Evolutionary conservation across 2,113 vertebrate genomes (phyloP).

Genomic region (Chaenocephalus aceratus): DNA sequence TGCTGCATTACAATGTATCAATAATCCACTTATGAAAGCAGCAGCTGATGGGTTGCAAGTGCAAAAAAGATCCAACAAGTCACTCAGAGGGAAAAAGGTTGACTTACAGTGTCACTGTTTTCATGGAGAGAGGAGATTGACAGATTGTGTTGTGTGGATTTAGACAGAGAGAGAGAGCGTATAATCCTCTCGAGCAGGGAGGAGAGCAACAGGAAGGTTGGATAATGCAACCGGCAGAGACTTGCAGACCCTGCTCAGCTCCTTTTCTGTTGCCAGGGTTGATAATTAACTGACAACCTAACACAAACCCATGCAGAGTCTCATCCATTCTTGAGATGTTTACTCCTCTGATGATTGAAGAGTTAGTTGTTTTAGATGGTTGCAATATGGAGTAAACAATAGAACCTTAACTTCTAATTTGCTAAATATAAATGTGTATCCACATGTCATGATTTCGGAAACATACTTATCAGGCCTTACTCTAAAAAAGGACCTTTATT

Average conservation of each 20-base stretch:
- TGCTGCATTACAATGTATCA: slow-evolving; percentile 29
- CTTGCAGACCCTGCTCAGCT: slow-evolving; percentile 42
- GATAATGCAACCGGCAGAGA: slow-evolving; percentile 64
- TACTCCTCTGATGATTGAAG: background rate
- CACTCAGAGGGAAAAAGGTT: background rate
- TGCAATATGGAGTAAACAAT: background rate
- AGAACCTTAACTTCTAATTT: background rate
- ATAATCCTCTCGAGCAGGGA: slow-evolving; percentile 68
- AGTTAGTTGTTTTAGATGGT: background rate
- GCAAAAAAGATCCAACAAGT: slow-evolving; percentile 20
- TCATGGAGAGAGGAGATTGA: slow-evolving; percentile 30
- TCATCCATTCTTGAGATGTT: background rate
- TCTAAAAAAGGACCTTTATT: background rate
- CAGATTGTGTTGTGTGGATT: slow-evolving; percentile 72
- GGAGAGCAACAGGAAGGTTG: slow-evolving; percentile 51
- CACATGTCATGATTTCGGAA: background rate
- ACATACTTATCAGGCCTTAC: too few species aligned
- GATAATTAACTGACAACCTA: slow-evolving; percentile 47
- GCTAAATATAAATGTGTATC: background rate
- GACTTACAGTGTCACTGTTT: slow-evolving; percentile 8
- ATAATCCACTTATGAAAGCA: slow-evolving; percentile 43
- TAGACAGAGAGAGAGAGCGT: slow-evolving; percentile 44
- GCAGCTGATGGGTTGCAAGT: background rate
- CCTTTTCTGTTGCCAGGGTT: slow-evolving; percentile 42
- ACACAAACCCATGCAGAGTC: background rate